Evolutionary conservation across 1,140 invertebrate genomes (phyloP).

Genomic region (Diuraphis noxia): DNA sequence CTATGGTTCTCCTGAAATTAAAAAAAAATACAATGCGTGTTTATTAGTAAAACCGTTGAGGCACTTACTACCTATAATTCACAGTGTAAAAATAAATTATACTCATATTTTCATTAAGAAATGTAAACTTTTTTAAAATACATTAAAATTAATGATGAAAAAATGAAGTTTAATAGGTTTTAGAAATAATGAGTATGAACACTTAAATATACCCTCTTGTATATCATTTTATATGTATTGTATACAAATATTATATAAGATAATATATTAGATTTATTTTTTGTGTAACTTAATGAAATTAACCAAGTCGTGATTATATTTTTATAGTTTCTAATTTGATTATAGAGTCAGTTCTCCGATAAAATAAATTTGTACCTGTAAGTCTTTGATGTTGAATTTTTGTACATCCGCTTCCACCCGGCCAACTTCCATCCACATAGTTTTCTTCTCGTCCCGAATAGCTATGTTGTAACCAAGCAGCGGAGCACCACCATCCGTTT

Average conservation of each 20-base stretch:
- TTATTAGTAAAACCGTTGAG: not conserved
- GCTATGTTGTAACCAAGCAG: conserved; percentile 90
- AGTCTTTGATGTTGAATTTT: conserved; percentile 81
- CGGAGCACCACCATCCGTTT: conserved; percentile 90
- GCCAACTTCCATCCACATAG: conserved; percentile 96
- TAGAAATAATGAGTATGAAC: too few relatives aligned
- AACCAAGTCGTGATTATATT: not conserved
- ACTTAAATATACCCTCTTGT: too few relatives aligned
- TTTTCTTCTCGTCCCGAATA: conserved; percentile 86
- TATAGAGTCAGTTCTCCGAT: not conserved
- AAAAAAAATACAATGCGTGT: not conserved
- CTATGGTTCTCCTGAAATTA: conserved; percentile 75
- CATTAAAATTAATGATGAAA: too few relatives aligned
- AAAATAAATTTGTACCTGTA: conserved; percentile 64
- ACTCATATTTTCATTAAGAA: too few relatives aligned
- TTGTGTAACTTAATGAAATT: not conserved
- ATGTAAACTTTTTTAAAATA: too few relatives aligned
- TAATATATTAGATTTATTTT: not conserved
- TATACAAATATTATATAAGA: not conserved
- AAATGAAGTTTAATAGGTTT: not conserved
- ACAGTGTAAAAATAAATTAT: not conserved
- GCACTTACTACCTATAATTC: not conserved
- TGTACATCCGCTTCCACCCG: conserved; percentile 79
- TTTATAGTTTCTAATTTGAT: not conserved
- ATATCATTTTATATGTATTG: not conserved